These are phyloP conservation scores for Drosophila mojavensis DNA, from an alignment of 1,140 invertebrate species.

Conservation along the genomic window DNA sequence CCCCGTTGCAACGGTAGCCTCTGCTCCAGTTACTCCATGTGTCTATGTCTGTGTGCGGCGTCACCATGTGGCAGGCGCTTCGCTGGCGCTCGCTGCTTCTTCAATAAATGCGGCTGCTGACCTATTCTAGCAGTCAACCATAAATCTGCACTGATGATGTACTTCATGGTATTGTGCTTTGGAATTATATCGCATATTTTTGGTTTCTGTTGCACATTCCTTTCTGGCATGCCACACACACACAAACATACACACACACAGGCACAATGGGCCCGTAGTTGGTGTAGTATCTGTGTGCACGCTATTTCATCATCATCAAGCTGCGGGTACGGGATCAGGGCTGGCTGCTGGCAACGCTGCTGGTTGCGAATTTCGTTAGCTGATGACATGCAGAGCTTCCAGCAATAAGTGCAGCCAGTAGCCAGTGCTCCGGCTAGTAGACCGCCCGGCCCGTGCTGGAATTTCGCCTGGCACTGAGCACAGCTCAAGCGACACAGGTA, in stretches of 20 bases:
- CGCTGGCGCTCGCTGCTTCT: constrained; percentile 43
- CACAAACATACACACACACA: constrained; percentile 27
- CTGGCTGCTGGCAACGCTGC: constrained; percentile 16
- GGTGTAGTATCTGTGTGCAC: constrained; percentile 62
- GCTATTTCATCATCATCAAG: constrained; percentile 82
- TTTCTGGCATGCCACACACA: constrained; percentile 66
- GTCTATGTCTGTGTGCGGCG: constrained; percentile 27
- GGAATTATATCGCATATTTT: constrained; percentile 83
- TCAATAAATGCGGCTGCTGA: constrained; percentile 79
- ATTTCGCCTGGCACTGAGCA: constrained; percentile 44
- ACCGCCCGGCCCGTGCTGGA: constrained; percentile 25
- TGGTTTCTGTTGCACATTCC: constrained; percentile 82
- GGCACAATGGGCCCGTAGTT: constrained; percentile 15
- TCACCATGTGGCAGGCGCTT: constrained; percentile 19
- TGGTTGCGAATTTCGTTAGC: constrained; percentile 59
- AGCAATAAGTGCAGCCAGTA: constrained; percentile 1
- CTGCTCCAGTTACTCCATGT: constrained; percentile 43
- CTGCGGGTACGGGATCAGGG: constrained; percentile 35
- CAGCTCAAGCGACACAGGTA: constrained; percentile 7
- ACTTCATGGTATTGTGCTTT: constrained; percentile 81
- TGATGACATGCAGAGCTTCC: constrained; percentile 68
- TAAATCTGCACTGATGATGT: constrained; percentile 82
- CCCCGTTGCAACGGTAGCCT: constrained; percentile 57
- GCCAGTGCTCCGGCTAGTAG: background rate
- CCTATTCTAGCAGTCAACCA: constrained; percentile 81